phyloP scores from a whole-genome alignment of 2,113 vertebrate species.

The Pipra filicauda region DNA sequence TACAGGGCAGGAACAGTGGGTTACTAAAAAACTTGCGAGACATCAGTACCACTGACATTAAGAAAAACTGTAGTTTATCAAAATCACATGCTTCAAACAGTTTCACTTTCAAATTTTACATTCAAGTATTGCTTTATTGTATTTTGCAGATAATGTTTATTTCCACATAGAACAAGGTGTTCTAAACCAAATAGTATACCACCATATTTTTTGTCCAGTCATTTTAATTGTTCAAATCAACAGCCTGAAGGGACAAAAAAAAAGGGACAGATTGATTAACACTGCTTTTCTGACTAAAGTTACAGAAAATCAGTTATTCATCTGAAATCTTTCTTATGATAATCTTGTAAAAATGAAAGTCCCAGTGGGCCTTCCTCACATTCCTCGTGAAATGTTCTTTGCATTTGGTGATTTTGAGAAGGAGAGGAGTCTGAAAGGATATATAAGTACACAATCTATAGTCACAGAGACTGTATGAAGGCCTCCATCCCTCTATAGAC shows the following conservation, averaged over 20 bases:
- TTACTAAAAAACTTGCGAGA: conserved; percentile 10
- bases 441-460: neutral
- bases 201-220: neutral
- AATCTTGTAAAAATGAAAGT: neutral
- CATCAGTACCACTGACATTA: neutral
- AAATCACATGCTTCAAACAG: neutral
- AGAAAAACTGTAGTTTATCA: neutral
- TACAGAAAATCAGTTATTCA: neutral
- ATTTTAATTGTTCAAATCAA: neutral
- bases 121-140: neutral
- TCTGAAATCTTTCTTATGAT: neutral
- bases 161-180: neutral
- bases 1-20: conserved; percentile 63
- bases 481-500: neutral
- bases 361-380: neutral
- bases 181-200: neutral
- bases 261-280: neutral
- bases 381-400: neutral
- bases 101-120: neutral
- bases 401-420: conserved; percentile 1
- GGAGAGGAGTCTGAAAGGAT: neutral
- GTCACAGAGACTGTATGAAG: neutral
- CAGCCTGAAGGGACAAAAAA: neutral
- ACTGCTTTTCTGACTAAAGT: neutral
- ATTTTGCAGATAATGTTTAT: neutral